Base-by-base conservation (phyloP, 2,888 invertebrate genomes). In the Ornithoptera priamus region DNA sequence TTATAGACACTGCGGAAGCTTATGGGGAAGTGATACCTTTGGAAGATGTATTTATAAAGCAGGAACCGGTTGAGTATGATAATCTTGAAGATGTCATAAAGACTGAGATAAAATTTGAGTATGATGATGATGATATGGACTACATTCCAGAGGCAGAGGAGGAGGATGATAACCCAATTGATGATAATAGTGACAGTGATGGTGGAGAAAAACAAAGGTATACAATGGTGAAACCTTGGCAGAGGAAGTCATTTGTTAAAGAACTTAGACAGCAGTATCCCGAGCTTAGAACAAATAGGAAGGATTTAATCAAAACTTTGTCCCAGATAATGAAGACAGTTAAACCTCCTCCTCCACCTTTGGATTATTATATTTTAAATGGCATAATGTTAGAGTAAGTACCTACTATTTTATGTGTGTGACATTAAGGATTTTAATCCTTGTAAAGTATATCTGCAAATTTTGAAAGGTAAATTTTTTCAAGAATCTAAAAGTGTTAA, bases 341-440 rank as follows among this genome's bases (percentile, higher is more conserved):
- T 0, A 86, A 84, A 58, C 77, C 83, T 1, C 89, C 90, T 0
- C 69, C 74, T 2, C 82, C 82, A 1, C 88, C 88, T 0, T 70
- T 66, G 42, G 85, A 85, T 63, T 85, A 78, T 71, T 88, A 73
- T 75, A 65, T 82, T 10, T 76, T 82, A 74, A 81, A 84, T 72
- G 82, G 78, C 6, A 76, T 76, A 58, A 79, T 77, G 76, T 82
- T 81, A 72, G 80, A 85, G 89, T 89, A 74, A 85, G 88, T 83
- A 72, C n/a, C 0, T 53, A 53, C n/a, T 1, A 18, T 17, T 53
- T 18, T n/a, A 53, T 53, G 53, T 53, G 6, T 53, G 10, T 18
- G 8, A 39, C 39, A 10, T 39, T 10, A 10, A 39, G 1, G 10
- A 10, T 39, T 39, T 1, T 39, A 10, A 10, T 39, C 10, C 7